These are phyloP conservation scores for Dicentrarchus labrax DNA, from an alignment of 2,113 vertebrate genomes.

Conservation along the genomic window DNA sequence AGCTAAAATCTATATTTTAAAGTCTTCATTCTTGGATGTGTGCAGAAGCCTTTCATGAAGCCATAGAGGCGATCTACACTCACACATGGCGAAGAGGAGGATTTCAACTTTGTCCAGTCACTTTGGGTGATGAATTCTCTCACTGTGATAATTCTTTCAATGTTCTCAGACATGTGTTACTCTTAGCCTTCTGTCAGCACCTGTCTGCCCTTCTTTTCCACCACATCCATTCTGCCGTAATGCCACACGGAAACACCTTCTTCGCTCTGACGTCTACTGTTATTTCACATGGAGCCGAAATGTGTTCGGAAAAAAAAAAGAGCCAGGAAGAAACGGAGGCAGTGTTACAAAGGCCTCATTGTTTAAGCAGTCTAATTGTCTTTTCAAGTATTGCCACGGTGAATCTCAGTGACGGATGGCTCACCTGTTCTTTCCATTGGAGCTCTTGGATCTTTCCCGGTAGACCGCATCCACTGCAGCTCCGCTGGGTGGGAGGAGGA, in stretches of 20 bases:
- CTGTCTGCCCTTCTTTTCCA: conserved; percentile 32
- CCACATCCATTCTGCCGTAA: conserved; percentile 28
- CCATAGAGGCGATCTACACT: neutral
- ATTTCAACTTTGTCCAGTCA: neutral
- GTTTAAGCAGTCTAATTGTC: conserved; percentile 69
- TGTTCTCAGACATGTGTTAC: conserved; percentile 37
- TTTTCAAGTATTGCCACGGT: conserved; percentile 66
- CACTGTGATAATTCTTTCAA: neutral
- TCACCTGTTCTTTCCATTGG: conserved; percentile 79
- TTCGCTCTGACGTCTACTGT: conserved; percentile 58
- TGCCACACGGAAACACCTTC: conserved; percentile 43
- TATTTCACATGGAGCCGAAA: conserved; percentile 64
- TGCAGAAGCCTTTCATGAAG: neutral
- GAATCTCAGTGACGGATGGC: conserved; percentile 56
- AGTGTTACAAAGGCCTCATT: conserved; percentile 71
- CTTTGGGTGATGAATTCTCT: neutral
- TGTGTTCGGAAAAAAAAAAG: conserved; percentile 1
- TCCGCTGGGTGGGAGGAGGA: conserved; percentile 36
- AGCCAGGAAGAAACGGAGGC: conserved; percentile 42
- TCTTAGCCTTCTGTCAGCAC: conserved; percentile 44
- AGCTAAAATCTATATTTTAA: neutral
- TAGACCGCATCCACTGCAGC: conserved; percentile 40
- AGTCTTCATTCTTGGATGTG: neutral
- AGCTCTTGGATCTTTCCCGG: conserved; percentile 37
- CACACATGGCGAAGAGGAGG: neutral